A percentile compares a stretch with the other conserved stretches of the same genome.
phyloP scores from a whole-genome alignment of 2,888 invertebrate genomes.

The Leistus spinibarbis region DNA sequence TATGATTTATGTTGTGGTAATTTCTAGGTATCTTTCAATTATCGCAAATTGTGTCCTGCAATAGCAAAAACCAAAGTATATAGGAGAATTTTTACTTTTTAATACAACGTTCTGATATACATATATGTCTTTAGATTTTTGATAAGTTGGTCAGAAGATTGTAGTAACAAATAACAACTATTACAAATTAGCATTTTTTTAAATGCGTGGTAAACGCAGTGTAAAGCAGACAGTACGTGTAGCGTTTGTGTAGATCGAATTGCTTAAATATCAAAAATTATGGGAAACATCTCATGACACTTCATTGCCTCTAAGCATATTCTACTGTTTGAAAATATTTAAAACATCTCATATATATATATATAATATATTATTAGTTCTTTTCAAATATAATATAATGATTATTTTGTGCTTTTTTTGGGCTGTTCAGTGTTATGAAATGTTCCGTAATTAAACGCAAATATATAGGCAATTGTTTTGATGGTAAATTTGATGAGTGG shows the following conservation, averaged over 20 bases:
- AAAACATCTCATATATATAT: not conserved
- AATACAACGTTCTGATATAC: constrained; percentile 32
- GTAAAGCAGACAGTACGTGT: constrained; percentile 22
- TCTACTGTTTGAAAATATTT: not conserved
- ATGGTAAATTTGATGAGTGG: constrained; percentile 13
- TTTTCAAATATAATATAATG: not conserved
- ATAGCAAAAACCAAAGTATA: constrained; percentile 21
- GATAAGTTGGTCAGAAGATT: constrained; percentile 31
- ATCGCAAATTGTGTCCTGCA: constrained; percentile 31
- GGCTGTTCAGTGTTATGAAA: constrained; percentile 5
- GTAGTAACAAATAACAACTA: constrained; percentile 13
- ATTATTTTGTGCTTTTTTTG: not conserved
- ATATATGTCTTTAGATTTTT: constrained; percentile 37
- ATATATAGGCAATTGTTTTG: constrained; percentile 25
- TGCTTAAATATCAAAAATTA: constrained; percentile 24
- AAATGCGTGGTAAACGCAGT: constrained; percentile 21
- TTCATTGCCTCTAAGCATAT: not conserved
- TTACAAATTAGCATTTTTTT: not conserved
- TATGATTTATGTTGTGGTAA: not conserved
- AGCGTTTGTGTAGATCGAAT: constrained; percentile 15
- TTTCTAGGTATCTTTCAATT: constrained; percentile 12
- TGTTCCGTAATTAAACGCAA: not conserved
- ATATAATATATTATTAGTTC: not conserved
- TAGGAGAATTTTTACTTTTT: constrained; percentile 39
- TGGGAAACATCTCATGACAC: not conserved